These are phyloP conservation scores for Megamerina dolium DNA, from an alignment of 2,888 invertebrate species.

Conservation along the genomic window DNA sequence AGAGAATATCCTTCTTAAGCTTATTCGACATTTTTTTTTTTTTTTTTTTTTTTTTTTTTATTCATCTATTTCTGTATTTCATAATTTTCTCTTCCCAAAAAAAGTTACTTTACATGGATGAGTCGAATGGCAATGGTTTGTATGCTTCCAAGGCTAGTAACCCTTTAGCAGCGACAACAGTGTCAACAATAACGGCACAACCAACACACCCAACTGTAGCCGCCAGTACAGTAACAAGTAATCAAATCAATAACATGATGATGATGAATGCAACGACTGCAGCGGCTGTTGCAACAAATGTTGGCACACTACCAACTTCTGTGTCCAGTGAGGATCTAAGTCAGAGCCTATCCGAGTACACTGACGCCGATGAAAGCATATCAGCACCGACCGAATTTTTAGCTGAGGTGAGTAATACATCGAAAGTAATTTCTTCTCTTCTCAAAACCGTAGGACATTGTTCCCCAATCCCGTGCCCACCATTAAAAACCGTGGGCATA, in stretches of 20 bases:
- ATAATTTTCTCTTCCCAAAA: neutral
- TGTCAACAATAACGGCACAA: constrained; percentile 13
- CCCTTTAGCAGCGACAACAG: constrained; percentile 12
- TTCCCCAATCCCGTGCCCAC: too few species aligned
- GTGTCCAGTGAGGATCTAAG: constrained; percentile 59
- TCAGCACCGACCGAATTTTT: constrained; percentile 72
- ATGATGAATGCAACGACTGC: constrained; percentile 16
- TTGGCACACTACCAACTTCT: constrained; percentile 37
- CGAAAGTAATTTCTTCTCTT: too few species aligned
- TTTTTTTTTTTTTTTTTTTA: neutral
- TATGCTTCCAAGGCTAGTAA: constrained; percentile 31
- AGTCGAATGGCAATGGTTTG: constrained; percentile 48
- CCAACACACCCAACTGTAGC: constrained; percentile 13
- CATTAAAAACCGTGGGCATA: too few species aligned
- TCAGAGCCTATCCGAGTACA: constrained; percentile 56
- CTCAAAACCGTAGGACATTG: too few species aligned
- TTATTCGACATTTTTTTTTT: constrained; percentile 2
- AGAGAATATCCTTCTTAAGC: constrained; percentile 6
- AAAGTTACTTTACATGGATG: constrained; percentile 46
- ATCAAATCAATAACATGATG: constrained; percentile 23
- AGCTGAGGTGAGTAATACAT: constrained; percentile 61
- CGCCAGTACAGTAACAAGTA: constrained; percentile 15
- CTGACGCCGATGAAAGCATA: constrained; percentile 64
- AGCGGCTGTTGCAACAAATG: constrained; percentile 24
- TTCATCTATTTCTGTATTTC: constrained; percentile 9